phyloP scores from a whole-genome alignment of 2,113 vertebrate species.

The Forbesichthys papilliferus region DNA sequence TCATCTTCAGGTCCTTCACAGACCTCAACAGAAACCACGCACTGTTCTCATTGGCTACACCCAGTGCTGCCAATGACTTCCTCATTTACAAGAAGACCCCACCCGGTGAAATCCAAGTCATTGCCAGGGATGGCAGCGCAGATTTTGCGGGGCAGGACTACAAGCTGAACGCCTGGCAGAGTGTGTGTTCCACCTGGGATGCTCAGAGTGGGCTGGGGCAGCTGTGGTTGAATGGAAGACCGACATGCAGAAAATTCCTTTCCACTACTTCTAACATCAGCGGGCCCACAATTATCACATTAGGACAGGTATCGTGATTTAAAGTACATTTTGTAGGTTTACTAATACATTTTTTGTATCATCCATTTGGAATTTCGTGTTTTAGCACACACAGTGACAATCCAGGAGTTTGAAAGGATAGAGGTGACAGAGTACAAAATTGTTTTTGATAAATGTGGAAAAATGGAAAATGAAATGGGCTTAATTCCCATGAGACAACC shows the following conservation, averaged over 20 bases:
- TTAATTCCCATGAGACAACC: no score
- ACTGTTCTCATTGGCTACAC: constrained; percentile 60
- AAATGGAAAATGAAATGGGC: no score
- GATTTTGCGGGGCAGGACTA: constrained; percentile 33
- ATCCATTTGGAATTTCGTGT: no score
- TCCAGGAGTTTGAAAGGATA: no score
- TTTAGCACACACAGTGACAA: no score
- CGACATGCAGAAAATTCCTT: constrained; percentile 22
- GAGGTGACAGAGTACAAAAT: no score
- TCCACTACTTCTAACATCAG: background rate
- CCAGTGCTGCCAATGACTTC: constrained; percentile 7
- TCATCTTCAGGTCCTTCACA: constrained; percentile 53
- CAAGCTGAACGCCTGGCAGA: constrained; percentile 60
- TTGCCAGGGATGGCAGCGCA: background rate
- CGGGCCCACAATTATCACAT: constrained; percentile 20
- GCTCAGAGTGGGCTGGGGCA: constrained; percentile 48
- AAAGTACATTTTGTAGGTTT: background rate
- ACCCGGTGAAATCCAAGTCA: constrained; percentile 17
- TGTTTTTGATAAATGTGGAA: no score
- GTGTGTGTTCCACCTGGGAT: constrained; percentile 64
- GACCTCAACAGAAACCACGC: constrained; percentile 49
- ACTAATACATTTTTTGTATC: background rate
- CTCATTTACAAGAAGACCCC: constrained; percentile 44
- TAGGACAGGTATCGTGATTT: constrained; percentile 59
- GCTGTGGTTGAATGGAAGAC: constrained; percentile 58